These are phyloP conservation scores for Catharus bicknelli DNA, from an alignment of 2,113 vertebrate genomes.

Conservation along the genomic window DNA sequence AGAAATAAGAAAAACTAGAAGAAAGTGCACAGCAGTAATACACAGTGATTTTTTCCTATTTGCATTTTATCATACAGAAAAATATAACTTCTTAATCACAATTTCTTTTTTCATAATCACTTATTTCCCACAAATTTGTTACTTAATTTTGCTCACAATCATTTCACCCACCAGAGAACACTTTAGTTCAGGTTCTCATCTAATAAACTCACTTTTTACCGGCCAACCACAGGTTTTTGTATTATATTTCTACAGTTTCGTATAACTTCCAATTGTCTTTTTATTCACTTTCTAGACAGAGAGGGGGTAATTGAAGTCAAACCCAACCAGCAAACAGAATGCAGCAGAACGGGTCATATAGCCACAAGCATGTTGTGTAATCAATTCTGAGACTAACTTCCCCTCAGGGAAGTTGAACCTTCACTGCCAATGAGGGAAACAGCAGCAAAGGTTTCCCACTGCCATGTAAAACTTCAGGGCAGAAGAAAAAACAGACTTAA, in stretches of 20 bases:
- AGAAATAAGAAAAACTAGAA: background rate
- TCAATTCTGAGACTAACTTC: background rate
- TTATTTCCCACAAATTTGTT: background rate
- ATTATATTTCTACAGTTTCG: background rate
- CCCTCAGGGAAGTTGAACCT: background rate
- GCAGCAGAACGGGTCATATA: slow-evolving; percentile 1
- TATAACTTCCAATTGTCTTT: background rate
- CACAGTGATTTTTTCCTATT: background rate
- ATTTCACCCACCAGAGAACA: background rate
- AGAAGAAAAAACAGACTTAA: background rate
- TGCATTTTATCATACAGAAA: background rate
- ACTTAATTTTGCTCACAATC: background rate
- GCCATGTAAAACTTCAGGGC: background rate
- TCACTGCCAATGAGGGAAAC: background rate
- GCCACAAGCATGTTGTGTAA: background rate
- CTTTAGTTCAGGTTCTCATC: background rate
- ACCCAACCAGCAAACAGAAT: slow-evolving; percentile 9
- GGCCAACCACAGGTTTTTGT: background rate
- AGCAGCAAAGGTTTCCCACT: background rate
- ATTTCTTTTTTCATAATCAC: background rate
- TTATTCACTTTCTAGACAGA: background rate
- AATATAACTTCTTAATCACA: background rate
- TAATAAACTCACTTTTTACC: background rate
- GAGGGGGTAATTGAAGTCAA: background rate
- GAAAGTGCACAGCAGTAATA: background rate